phyloP scores from a whole-genome alignment of 2,113 vertebrate genomes.

The Phrynosoma blainvillii region DNA sequence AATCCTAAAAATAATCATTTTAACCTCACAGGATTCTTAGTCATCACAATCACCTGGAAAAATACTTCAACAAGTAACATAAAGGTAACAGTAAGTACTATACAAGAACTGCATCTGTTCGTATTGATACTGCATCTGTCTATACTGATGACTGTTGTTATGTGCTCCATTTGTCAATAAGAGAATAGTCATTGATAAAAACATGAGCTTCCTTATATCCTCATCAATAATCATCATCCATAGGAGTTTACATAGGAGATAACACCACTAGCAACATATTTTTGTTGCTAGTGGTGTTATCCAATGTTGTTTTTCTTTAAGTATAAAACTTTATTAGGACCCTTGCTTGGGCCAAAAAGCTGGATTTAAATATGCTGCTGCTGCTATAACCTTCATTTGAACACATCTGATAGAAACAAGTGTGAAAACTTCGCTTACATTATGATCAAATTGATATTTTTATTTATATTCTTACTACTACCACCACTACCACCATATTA shows the following conservation, averaged over 20 bases:
- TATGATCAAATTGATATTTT: not conserved
- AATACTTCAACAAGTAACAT: not conserved
- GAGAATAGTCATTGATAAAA: not conserved
- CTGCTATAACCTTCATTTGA: slow-evolving; percentile 8
- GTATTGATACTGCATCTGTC: too few relatives aligned
- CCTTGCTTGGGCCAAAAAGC: too few relatives aligned
- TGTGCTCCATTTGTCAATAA: not conserved
- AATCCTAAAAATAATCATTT: not conserved
- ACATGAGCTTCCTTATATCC: not conserved
- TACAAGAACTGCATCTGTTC: not conserved
- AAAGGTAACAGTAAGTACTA: not conserved
- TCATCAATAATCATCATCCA: not conserved
- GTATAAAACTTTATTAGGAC: too few relatives aligned
- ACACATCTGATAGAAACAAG: not conserved
- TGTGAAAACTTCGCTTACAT: slow-evolving; percentile 1
- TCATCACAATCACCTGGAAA: not conserved
- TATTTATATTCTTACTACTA: not conserved
- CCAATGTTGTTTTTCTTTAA: too few relatives aligned
- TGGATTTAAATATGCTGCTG: too few relatives aligned
- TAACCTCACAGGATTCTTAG: not conserved
- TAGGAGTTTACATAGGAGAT: not conserved
- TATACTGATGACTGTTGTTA: not conserved
- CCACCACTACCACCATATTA: too few relatives aligned
- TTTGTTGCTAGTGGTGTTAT: not conserved
- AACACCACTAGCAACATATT: not conserved